phyloP scores from a whole-genome alignment of 1,140 invertebrate genomes.

The Lineus longissimus region DNA sequence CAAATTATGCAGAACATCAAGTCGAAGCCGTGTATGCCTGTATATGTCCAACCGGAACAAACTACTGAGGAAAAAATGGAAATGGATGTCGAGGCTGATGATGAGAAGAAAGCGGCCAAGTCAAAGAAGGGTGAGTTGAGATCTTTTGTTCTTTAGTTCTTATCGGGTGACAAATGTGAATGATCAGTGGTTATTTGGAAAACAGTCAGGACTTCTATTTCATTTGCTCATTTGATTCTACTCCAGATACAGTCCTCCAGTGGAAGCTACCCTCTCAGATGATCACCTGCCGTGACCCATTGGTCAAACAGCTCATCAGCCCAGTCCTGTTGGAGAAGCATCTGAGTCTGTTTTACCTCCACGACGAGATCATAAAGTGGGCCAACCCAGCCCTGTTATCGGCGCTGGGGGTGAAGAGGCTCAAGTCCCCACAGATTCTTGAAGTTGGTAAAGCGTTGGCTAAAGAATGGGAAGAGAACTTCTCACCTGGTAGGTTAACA shows the following conservation, averaged over 20 bases:
- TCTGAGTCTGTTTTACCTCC: conserved; percentile 43
- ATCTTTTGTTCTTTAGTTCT: too few species aligned
- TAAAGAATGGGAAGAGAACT: neutral
- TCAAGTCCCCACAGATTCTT: conserved; percentile 41
- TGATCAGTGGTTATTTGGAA: too few species aligned
- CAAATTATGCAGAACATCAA: conserved; percentile 42
- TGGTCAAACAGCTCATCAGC: conserved; percentile 39
- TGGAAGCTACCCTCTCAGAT: conserved; percentile 49
- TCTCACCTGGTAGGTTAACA: too few species aligned
- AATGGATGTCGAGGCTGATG: too few species aligned
- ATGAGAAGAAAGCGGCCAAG: too few species aligned
- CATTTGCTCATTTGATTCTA: too few species aligned
- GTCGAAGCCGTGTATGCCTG: conserved; percentile 42
- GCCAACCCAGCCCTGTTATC: conserved; percentile 33
- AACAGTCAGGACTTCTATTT: too few species aligned
- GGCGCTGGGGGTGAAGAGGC: conserved; percentile 39
- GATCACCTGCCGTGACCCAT: conserved; percentile 33
- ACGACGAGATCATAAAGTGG: conserved; percentile 31
- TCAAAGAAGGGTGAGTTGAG: too few species aligned
- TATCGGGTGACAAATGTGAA: too few species aligned
- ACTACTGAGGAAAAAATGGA: too few species aligned
- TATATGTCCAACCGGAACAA: conserved; percentile 21
- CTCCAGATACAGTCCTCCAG: conserved; percentile 24
- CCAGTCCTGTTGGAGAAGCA: conserved; percentile 35
- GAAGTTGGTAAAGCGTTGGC: conserved; percentile 36